These are phyloP conservation scores for Crypturellus tataupa DNA, from an alignment of 2,797 vertebrate genomes.

Conservation along the genomic window DNA sequence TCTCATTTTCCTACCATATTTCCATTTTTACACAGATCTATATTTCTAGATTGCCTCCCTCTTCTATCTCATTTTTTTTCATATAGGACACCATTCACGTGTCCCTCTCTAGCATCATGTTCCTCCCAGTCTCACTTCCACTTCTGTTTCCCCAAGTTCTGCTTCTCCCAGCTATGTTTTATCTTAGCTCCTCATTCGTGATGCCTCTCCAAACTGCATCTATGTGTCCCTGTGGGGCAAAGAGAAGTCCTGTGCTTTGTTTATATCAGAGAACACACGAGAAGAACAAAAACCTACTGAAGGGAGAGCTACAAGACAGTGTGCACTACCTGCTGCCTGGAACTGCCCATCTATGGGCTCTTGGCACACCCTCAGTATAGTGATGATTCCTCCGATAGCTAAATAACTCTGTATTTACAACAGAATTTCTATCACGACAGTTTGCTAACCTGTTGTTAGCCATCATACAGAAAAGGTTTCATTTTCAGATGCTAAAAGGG, in stretches of 20 bases:
- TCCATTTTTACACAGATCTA: neutral
- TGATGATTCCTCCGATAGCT: neutral
- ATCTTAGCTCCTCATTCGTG: neutral
- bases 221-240: neutral
- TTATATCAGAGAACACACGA: neutral
- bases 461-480: neutral
- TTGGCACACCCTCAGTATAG: neutral
- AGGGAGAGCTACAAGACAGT: neutral
- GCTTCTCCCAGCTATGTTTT: neutral
- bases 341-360: neutral
- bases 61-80: neutral
- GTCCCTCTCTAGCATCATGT: neutral
- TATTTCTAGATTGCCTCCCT: neutral
- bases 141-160: neutral
- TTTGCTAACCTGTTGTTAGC: conserved; percentile 31
- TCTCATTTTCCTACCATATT: neutral
- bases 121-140: neutral
- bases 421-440: neutral
- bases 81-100: accelerated
- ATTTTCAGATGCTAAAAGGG: conserved; percentile 36
- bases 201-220: neutral
- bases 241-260: neutral
- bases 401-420: conserved; percentile 15
- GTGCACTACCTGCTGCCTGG: neutral
- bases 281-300: neutral